phyloP scores from a whole-genome alignment of 2,797 vertebrate species.

The Rhabdophis nuchalis region DNA sequence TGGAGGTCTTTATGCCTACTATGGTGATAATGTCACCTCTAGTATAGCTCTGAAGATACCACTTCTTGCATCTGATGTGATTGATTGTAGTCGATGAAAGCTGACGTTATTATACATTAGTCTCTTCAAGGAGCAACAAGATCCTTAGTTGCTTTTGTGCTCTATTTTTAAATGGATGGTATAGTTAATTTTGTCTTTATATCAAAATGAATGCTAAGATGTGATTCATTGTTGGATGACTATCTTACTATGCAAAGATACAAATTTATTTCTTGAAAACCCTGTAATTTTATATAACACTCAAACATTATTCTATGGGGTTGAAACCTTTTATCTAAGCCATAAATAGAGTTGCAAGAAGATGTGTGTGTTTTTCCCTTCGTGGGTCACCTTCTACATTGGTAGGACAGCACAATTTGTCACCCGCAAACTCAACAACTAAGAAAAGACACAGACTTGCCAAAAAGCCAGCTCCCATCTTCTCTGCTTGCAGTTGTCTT shows the following conservation, averaged over 20 bases:
- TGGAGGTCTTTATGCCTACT: not conserved
- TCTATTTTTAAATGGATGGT: not conserved
- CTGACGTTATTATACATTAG: not conserved
- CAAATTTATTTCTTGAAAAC: not conserved
- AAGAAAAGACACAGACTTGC: not conserved
- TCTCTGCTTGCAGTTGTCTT: not conserved
- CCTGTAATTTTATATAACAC: not conserved
- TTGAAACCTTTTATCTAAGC: slow-evolving; percentile 1
- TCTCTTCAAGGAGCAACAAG: not conserved
- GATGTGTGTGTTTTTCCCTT: not conserved
- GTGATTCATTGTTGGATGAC: not conserved
- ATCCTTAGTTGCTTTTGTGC: not conserved
- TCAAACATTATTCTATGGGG: not conserved
- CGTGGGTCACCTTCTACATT: not conserved
- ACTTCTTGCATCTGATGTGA: not conserved
- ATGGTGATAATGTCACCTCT: not conserved
- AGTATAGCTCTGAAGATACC: not conserved
- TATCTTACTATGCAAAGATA: not conserved
- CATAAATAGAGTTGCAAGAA: not conserved
- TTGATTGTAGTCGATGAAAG: not conserved
- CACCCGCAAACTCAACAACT: not conserved
- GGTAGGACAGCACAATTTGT: not conserved
- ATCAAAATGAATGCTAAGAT: not conserved
- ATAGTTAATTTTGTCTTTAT: not conserved
- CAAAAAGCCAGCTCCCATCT: not conserved